Conservation (phyloP, 1,140 invertebrate species). For the Cyphomyrmex costatus region DNA sequence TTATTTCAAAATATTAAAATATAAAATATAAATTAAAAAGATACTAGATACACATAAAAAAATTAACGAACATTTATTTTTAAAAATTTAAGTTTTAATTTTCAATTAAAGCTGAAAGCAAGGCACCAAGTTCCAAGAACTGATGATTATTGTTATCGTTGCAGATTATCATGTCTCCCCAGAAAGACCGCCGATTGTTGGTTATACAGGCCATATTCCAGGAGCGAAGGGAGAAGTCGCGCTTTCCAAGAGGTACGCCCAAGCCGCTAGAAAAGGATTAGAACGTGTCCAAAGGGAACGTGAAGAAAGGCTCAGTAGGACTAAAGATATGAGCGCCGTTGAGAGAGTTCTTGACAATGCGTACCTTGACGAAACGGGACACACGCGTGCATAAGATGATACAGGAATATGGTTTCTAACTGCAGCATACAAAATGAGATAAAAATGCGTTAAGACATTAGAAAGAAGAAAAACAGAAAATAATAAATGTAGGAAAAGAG, state of each 20-base stretch:
- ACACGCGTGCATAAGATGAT: conserved; percentile 31
- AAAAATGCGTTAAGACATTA: conserved; percentile 6
- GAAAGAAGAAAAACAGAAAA: not conserved
- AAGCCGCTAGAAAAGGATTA: conserved; percentile 89
- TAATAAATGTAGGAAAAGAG: not conserved
- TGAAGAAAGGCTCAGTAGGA: conserved; percentile 83
- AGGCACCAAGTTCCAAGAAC: not conserved
- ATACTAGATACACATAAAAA: not conserved
- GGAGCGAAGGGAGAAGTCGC: conserved; percentile 90
- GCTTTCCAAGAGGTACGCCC: conserved; percentile 90
- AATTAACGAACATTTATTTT: not conserved
- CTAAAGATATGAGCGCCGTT: conserved; percentile 57
- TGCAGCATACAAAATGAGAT: not conserved
- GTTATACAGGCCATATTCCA: conserved; percentile 91
- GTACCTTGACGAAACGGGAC: conserved; percentile 73
- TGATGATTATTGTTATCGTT: conserved; percentile 39
- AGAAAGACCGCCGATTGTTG: conserved; percentile 90
- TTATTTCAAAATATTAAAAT: not conserved
- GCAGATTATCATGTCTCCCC: conserved; percentile 90
- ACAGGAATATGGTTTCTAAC: not conserved
- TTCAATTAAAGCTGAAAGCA: not conserved
- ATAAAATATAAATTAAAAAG: not conserved
- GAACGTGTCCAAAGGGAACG: conserved; percentile 88
- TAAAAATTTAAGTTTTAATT: not conserved
- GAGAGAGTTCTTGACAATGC: conserved; percentile 74